Conservation (phyloP, 1,140 invertebrate species). For the Steinernema khuongi region DNA sequence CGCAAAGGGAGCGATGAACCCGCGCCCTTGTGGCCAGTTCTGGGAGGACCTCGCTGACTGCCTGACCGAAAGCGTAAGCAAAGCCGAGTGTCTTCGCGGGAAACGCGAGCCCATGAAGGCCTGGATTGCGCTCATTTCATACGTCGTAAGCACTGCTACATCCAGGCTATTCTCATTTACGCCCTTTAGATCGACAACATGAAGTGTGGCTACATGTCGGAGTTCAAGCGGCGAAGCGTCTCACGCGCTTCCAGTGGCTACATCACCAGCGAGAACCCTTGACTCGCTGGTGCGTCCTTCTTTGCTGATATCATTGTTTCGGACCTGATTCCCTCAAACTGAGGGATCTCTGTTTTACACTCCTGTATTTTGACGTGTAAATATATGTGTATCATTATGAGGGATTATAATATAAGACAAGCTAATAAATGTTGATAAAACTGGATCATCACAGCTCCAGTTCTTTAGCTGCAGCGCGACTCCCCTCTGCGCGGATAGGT, state of each 20-base stretch:
- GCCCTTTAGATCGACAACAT: constrained; percentile 32
- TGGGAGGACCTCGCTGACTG: constrained; percentile 33
- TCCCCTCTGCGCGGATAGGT: no score
- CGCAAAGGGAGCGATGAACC: constrained; percentile 25
- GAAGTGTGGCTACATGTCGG: constrained; percentile 38
- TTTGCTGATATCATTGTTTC: no score
- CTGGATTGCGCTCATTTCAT: constrained; percentile 33
- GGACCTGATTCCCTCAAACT: no score
- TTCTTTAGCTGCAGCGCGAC: no score
- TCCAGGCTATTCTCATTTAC: neutral
- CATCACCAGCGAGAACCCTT: constrained; percentile 2
- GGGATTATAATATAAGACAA: no score
- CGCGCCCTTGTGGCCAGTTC: constrained; percentile 20
- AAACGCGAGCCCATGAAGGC: constrained; percentile 36
- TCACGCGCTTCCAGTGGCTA: neutral
- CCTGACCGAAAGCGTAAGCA: constrained; percentile 34
- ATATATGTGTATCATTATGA: no score
- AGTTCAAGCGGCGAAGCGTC: constrained; percentile 16
- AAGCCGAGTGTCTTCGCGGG: constrained; percentile 30
- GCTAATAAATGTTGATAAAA: no score
- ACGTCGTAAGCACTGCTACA: constrained; percentile 17
- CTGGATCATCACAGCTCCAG: no score
- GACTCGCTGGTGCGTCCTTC: no score
- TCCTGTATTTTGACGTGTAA: no score
- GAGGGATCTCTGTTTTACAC: no score